phyloP scores from a whole-genome alignment of 1,140 invertebrate species.

The Pseudomyrmex gracilis region DNA sequence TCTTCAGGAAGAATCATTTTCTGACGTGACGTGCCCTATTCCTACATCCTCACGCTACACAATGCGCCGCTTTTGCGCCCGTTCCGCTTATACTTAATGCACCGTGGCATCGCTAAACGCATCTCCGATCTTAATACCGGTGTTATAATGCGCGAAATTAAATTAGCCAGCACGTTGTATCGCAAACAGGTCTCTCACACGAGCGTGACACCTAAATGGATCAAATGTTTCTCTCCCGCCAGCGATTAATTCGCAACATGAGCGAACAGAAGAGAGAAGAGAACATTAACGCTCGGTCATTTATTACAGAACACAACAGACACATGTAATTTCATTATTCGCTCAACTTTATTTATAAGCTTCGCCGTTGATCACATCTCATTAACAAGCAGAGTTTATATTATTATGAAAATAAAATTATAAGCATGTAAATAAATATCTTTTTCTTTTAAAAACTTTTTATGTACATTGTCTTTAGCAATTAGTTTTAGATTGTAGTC shows the following conservation, averaged over 20 bases:
- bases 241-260: constrained; percentile 43
- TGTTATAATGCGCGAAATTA: constrained; percentile 28
- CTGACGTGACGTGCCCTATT: constrained; percentile 62
- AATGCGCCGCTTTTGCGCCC: constrained; percentile 59
- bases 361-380: background rate
- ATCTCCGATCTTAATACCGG: constrained; percentile 64
- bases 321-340: constrained; percentile 14
- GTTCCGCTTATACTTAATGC: constrained; percentile 68
- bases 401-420: background rate
- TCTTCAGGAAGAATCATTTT: constrained; percentile 68
- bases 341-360: background rate
- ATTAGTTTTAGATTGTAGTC: background rate
- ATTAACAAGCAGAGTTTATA: constrained; percentile 13
- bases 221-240: constrained; percentile 45
- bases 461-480: background rate
- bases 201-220: constrained; percentile 48
- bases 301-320: constrained; percentile 25
- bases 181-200: constrained; percentile 18
- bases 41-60: constrained; percentile 41
- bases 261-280: background rate
- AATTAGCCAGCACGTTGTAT: constrained; percentile 50
- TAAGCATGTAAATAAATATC: background rate
- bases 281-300: constrained; percentile 37
- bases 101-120: constrained; percentile 69
- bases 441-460: no score